Evolutionary conservation across 2,113 vertebrate genomes (phyloP), one percentile per base, ranked within the genome.

Genomic region (Pteronura brasiliensis): DNA sequence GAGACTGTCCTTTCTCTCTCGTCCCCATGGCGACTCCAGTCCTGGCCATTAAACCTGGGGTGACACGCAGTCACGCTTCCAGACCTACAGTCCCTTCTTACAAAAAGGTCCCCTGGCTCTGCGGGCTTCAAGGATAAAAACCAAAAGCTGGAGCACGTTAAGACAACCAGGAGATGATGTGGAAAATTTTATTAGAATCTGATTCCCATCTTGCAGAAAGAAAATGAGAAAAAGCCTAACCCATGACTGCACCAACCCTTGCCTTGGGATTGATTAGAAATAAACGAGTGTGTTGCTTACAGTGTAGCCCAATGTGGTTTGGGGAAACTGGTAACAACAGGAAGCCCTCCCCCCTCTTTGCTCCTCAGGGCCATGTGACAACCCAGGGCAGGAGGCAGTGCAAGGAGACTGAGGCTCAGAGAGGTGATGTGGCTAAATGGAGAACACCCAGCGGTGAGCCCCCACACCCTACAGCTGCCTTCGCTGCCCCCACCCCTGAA

Each of bases 201-300:
- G 69, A 34, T 34, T 23, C 36, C 55, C 61, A 63, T 18, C 69
- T 55, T 34, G 59, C 61, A 76, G 47, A 13, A 65, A 59, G 72
- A 67, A 90, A 91, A 79, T 1, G 25, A 34, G 67, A 36, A 55
- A 80, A 67, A 31, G 7, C n/a, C 27, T 3, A 10, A 7, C 7
- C 77, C 0, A 0, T 71, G 39, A n/a, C 80, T 29, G 63, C 6
- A 8, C 15, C 67, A 8, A 20, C 39, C 67, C 55, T 49, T 25
- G 2, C 1, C 55, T 29, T 1, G 0, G 21, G 39, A 18, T 1
- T 25, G 18, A 55, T 14, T 36, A 20, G 31, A 55, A 94, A 69
- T 10, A 49, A 42, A 17, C 0, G 0, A 42, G 61, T 3, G 0
- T 0, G 27, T 27, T 6, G 61, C 42, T 39, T 7, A 3, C 55